Evolutionary conservation across 2,113 vertebrate species (phyloP).

Genomic region (Prietella phreatophila): DNA sequence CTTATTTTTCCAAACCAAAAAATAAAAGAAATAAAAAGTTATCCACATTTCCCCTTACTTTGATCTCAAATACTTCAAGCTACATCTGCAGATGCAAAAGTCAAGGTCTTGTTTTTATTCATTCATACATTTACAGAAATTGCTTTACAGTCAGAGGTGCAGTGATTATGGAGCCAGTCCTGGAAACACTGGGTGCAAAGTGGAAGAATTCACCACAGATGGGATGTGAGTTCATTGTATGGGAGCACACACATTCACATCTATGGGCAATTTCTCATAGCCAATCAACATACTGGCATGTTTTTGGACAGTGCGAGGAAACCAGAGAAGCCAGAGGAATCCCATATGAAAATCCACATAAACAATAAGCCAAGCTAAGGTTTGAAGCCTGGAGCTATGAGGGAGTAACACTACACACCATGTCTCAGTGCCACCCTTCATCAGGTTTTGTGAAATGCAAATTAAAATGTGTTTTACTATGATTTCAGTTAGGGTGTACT

Average conservation of each 20-base stretch:
- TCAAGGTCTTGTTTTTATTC: background rate
- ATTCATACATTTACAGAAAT: background rate
- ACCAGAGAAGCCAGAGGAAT: background rate
- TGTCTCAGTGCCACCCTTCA: too few species aligned
- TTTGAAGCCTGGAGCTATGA: background rate
- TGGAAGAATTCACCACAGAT: background rate
- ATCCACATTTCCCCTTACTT: background rate
- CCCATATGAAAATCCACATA: background rate
- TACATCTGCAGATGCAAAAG: background rate
- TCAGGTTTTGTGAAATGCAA: too few species aligned
- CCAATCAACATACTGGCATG: background rate
- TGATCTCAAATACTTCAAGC: background rate
- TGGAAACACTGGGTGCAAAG: background rate
- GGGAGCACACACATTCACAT: background rate
- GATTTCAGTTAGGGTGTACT: background rate
- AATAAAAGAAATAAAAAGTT: too few species aligned
- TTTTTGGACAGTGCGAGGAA: background rate
- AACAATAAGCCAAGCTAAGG: background rate
- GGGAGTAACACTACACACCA: too few species aligned
- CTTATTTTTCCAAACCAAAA: background rate
- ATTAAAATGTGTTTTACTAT: background rate
- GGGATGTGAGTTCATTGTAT: background rate
- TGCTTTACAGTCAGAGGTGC: background rate
- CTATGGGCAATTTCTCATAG: background rate
- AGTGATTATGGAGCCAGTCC: background rate